A percentile compares a stretch with the other conserved stretches of the same genome.
These are phyloP conservation scores for Cyrtodaria siliqua DNA, from an alignment of 2,888 invertebrate species.

Conservation along the genomic window DNA sequence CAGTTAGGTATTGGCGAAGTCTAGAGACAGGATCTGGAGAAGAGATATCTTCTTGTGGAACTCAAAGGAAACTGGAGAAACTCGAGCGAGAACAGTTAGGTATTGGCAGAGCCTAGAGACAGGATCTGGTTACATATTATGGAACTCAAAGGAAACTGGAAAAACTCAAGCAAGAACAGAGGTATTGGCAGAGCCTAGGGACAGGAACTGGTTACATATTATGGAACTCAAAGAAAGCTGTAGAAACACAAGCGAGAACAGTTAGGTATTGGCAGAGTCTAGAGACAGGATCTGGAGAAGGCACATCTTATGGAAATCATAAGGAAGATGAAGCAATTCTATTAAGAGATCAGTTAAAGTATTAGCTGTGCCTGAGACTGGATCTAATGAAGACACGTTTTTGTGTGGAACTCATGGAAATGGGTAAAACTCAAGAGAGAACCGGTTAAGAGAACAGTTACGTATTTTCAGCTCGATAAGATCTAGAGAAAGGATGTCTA, in stretches of 20 bases:
- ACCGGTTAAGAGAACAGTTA: too few species aligned
- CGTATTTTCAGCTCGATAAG: too few species aligned
- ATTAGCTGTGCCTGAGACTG: constrained; percentile 97
- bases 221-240: constrained; percentile 98
- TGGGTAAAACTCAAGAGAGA: too few species aligned
- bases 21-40: constrained; percentile 97
- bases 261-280: too few species aligned
- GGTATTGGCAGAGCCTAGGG: constrained; percentile 97
- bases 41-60: constrained; percentile 96
- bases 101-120: too few species aligned
- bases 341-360: constrained; percentile 90
- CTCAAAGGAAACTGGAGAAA: constrained; percentile 98
- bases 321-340: too few species aligned
- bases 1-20: constrained; percentile 96
- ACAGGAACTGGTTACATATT: constrained; percentile 95
- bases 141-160: too few species aligned
- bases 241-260: constrained; percentile 96
- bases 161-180: too few species aligned
- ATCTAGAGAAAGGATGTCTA: too few species aligned
- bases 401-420: constrained; percentile 96
- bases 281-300: too few species aligned
- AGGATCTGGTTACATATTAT: too few species aligned
- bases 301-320: too few species aligned
- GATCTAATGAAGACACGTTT: constrained; percentile 97
- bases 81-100: constrained; percentile 93